phyloP scores from a whole-genome alignment of 2,888 invertebrate species.

The Xiphydria camelus region DNA sequence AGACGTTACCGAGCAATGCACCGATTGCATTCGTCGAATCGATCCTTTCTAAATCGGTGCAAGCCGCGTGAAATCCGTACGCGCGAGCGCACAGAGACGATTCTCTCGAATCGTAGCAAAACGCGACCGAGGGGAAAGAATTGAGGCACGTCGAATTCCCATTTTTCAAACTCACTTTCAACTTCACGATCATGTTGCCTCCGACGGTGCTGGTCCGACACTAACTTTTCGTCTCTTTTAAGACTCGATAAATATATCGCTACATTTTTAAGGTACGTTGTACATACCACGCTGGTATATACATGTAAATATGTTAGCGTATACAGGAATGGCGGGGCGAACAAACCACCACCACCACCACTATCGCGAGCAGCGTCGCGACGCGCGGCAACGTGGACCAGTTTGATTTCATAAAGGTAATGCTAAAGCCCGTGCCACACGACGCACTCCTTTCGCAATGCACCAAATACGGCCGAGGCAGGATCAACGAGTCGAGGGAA shows the following conservation, averaged over 20 bases:
- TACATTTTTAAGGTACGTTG: neutral
- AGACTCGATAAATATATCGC: slow-evolving; percentile 8
- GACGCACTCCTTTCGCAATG: slow-evolving; percentile 1
- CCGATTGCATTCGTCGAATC: too few species aligned
- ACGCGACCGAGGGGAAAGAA: too few species aligned
- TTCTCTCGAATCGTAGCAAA: too few species aligned
- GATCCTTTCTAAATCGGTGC: too few species aligned
- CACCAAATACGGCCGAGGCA: neutral
- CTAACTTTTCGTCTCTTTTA: slow-evolving; percentile 11
- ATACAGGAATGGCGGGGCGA: neutral
- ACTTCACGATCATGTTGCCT: slow-evolving; percentile 8
- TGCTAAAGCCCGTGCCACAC: slow-evolving; percentile 8
- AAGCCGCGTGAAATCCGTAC: too few species aligned
- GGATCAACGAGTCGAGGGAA: neutral
- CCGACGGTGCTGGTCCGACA: slow-evolving; percentile 4
- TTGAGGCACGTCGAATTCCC: too few species aligned
- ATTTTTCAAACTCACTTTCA: slow-evolving; percentile 16
- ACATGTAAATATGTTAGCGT: neutral
- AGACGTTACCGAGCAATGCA: too few species aligned
- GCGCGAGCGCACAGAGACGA: too few species aligned
- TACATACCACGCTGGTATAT: neutral
- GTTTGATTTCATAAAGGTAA: slow-evolving; percentile 18
- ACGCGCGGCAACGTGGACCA: slow-evolving; percentile 9
- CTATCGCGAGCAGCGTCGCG: neutral
- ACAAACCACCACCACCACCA: neutral